Base-by-base conservation (phyloP, 2,888 invertebrate species). In the Eupithecia exiguata region DNA sequence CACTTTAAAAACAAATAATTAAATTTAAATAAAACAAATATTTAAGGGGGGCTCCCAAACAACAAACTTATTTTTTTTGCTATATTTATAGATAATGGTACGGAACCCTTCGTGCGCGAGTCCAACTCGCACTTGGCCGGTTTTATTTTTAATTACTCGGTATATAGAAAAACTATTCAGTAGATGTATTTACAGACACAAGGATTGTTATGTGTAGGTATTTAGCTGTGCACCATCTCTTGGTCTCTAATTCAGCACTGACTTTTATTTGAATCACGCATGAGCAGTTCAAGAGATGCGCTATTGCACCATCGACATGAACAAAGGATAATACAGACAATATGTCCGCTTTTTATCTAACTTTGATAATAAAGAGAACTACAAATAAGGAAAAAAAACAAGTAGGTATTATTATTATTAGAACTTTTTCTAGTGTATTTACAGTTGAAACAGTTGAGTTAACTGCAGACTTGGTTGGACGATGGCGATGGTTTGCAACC, bases 181-280 rank as follows among this genome's bases (percentile, higher is more conserved):
- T 10, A 10, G 3, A 21, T 3, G 9, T 49, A 49, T 49, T n/a
- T 49, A 46, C 18, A 18, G 18, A 21, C 49, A 9, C 12, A 49
- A 49, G n/a, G 9, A 4, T 53, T 53, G 4, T 21, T 21, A 21
- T 53, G n/a, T 49, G 3, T 9, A 6, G n/a, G n/a, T n/a, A n/a
- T n/a, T 21, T 53, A n/a, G 1, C 21, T 49, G 10, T 49, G 1
- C 10, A 12, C 53, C 21, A n/a, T 4, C 61, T 61, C 61, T 61
- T 16, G 61, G 30, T 30, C 61, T 61, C 16, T 49, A 61, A 16
- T 61, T 6, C 14, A 30, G 25, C 14, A 30, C 84, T 83, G 83
- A 82, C 81, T 82, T 84, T 84, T 85, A 78, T 82, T 84, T 85
- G 84, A 86, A 82, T 84, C 85, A 85, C 83, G 81, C 71, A 67